Evolutionary conservation across 2,797 vertebrate genomes (phyloP), one percentile per base, ranked within the genome.

Genomic region (Acanthopagrus latus): DNA sequence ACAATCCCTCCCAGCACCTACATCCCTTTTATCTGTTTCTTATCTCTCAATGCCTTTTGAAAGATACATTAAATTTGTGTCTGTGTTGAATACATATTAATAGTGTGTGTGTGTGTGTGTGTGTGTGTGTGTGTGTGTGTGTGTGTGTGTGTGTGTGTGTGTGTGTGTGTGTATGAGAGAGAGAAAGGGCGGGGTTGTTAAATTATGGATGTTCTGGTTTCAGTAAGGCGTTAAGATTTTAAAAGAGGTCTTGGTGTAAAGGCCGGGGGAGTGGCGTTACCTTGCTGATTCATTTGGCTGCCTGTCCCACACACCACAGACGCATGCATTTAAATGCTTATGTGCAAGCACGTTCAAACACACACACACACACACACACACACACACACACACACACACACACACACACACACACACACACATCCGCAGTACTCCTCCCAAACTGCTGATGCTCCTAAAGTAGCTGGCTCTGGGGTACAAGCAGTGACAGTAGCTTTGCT

Each of bases 371-470:
- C 33, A 1, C 51, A 21, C 52, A 27, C 52, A 27, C 33, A 54
- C 63, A 27, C 64, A 50, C 68, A 68, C 33, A 65, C 44, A 55
- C 50, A 63, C 58, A 14, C 50, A 38, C 33, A 65, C 44, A 55
- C 50, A 63, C 58, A 43, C 1, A 18, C 33, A 1, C 51, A 21
- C 52, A 27, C 52, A 27, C 33, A 54, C 63, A 27, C 64, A 50
- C 68, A 68, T 38, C 27, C 43, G 27, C 62, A 73, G 64, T 43
- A 52, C 51, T 65, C 57, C 18, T 57, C 20, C 72, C 52, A 87
- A 87, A 91, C 46, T 86, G 86, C 82, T 87, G 78, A 83, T 89
- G 84, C 78, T 81, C 66, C 83, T 78, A 82, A 89, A 89, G 79
- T 63, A 76, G 81, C 71, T 86, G 72, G 71, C 86, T 89, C 70